These are phyloP conservation scores for Tenthredo notha DNA, from an alignment of 2,888 invertebrate genomes.

Conservation along the genomic window DNA sequence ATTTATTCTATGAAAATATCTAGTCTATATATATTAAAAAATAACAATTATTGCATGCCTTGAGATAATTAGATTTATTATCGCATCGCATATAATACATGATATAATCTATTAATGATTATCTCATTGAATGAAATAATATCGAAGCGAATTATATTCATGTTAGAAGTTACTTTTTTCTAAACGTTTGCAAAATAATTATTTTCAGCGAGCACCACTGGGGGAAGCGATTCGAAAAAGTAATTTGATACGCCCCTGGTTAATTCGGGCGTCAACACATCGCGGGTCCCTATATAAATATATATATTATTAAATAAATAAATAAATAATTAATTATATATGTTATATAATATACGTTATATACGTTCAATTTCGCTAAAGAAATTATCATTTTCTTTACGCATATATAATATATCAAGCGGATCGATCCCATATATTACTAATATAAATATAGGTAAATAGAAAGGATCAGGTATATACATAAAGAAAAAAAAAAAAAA, in stretches of 20 bases:
- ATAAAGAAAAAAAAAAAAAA: no score
- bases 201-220: slow-evolving; percentile 75
- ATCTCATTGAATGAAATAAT: neutral
- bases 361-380: neutral
- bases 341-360: slow-evolving; percentile 57
- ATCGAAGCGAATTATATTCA: neutral
- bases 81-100: slow-evolving; percentile 53
- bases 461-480: neutral
- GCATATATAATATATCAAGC: neutral
- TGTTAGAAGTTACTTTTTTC: neutral
- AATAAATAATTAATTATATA: slow-evolving; percentile 62
- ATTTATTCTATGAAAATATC: neutral
- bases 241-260: slow-evolving; percentile 54
- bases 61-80: neutral
- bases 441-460: neutral
- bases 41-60: neutral
- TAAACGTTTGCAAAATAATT: slow-evolving; percentile 62
- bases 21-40: no score
- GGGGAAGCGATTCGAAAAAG: slow-evolving; percentile 71
- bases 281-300: slow-evolving; percentile 18
- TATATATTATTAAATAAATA: slow-evolving; percentile 17
- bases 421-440: neutral
- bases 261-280: slow-evolving; percentile 37
- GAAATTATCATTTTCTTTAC: neutral
- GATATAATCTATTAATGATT: neutral